Conservation (phyloP, 2,113 vertebrate species). For the Acrocephalus arundinaceus region DNA sequence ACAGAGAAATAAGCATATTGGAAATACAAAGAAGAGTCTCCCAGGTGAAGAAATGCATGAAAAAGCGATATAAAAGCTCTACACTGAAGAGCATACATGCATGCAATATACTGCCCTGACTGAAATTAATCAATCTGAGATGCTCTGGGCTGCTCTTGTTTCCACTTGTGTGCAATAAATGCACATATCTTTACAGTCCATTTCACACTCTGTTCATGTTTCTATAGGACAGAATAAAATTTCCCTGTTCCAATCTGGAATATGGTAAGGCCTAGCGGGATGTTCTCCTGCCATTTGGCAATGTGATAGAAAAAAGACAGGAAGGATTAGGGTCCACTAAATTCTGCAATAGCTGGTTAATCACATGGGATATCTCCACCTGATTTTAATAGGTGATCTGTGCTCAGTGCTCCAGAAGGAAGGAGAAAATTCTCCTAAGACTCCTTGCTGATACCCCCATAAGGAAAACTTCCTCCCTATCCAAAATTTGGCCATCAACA, state of each 20-base stretch:
- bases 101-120: neutral
- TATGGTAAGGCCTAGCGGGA: neutral
- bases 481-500: neutral
- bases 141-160: neutral
- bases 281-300: slow-evolving; percentile 9
- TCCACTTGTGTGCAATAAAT: slow-evolving; percentile 4
- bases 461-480: neutral
- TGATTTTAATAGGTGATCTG: neutral
- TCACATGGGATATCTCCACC: neutral
- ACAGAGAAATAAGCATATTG: neutral
- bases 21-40: neutral
- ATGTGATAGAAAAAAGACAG: neutral
- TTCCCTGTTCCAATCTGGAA: slow-evolving; percentile 45
- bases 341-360: neutral
- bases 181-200: slow-evolving; percentile 10
- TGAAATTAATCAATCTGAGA: neutral
- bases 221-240: slow-evolving; percentile 43
- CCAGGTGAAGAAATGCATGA: neutral
- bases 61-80: neutral
- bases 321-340: neutral
- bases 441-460: neutral
- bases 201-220: slow-evolving; percentile 22
- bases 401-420: neutral
- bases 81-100: neutral
- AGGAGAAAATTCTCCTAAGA: neutral